These are phyloP conservation scores for Lapara coniferarum DNA, from an alignment of 2,888 invertebrate genomes.

Conservation along the genomic window DNA sequence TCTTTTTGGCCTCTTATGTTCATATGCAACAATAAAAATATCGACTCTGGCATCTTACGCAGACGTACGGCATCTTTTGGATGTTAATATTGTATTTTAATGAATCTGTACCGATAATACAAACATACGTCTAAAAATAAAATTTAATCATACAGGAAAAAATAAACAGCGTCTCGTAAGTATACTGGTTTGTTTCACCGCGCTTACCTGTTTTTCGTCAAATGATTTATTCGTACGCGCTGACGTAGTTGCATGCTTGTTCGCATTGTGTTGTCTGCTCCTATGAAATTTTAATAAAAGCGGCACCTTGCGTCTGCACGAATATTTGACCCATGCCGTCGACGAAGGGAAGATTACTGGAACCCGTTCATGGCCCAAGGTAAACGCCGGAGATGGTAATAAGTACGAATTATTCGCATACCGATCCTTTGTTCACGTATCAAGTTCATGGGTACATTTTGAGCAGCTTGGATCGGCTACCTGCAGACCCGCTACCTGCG, in stretches of 20 bases:
- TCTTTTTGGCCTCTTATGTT: not conserved
- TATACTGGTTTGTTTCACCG: slow-evolving; percentile 15
- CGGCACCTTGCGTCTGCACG: slow-evolving; percentile 40
- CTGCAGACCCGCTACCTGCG: slow-evolving; percentile 43
- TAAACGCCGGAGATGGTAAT: slow-evolving; percentile 71
- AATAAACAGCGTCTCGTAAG: slow-evolving; percentile 23
- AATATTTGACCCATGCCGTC: slow-evolving; percentile 43
- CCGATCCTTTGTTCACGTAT: slow-evolving; percentile 73
- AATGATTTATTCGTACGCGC: slow-evolving; percentile 23
- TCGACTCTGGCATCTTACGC: not conserved
- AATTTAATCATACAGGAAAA: slow-evolving; percentile 21
- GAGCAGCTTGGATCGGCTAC: slow-evolving; percentile 59
- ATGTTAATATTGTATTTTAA: slow-evolving; percentile 15
- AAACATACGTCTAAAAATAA: slow-evolving; percentile 19
- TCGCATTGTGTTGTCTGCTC: slow-evolving; percentile 29
- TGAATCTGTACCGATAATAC: slow-evolving; percentile 12
- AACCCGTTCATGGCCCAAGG: slow-evolving; percentile 74
- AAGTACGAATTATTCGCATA: slow-evolving; percentile 76
- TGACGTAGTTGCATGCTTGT: slow-evolving; percentile 30
- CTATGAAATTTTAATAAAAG: slow-evolving; percentile 52
- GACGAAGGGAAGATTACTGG: slow-evolving; percentile 60
- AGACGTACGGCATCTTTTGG: slow-evolving; percentile 6
- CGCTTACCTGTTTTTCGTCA: slow-evolving; percentile 27
- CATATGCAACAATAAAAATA: slow-evolving; percentile 10
- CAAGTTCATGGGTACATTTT: slow-evolving; percentile 67